A percentile compares a stretch with the other conserved stretches of the same genome.
These are phyloP conservation scores for Paramormyrops hopkinsi DNA, from an alignment of 2,797 vertebrate genomes.

Conservation along the genomic window DNA sequence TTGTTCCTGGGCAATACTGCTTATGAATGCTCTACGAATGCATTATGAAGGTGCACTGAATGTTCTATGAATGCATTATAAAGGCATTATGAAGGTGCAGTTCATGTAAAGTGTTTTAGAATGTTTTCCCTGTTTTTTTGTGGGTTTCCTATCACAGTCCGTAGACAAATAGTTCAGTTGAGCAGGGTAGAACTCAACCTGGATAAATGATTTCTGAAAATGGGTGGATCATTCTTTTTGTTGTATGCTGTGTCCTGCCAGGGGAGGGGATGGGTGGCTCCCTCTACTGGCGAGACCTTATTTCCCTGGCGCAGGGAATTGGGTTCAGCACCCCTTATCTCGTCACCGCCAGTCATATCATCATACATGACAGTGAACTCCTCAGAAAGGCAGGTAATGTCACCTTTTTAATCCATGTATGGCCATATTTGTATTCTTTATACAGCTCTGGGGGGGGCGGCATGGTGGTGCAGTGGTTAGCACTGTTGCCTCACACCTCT, in stretches of 20 bases:
- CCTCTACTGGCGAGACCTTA: slow-evolving; percentile 60
- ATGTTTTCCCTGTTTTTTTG: background rate
- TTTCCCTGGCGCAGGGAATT: slow-evolving; percentile 50
- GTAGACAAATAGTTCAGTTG: background rate
- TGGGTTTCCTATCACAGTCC: background rate
- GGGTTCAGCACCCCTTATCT: slow-evolving; percentile 61
- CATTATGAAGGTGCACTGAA: background rate
- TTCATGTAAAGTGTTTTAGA: background rate
- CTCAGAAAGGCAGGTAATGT: slow-evolving; percentile 55
- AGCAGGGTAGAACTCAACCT: background rate
- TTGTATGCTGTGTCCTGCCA: slow-evolving; percentile 24
- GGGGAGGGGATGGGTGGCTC: slow-evolving; percentile 64
- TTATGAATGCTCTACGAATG: background rate
- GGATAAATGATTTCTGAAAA: background rate
- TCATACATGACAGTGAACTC: slow-evolving; percentile 52
- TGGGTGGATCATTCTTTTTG: background rate
- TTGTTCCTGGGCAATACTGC: background rate
- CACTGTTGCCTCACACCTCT: too few relatives aligned
- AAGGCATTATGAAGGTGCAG: background rate
- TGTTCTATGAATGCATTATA: background rate
- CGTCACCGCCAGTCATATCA: slow-evolving; percentile 51
- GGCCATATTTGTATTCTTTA: background rate
- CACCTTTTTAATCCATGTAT: background rate
- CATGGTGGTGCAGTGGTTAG: too few relatives aligned
- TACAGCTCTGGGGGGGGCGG: background rate